Conservation (phyloP, 2,113 vertebrate genomes). For the Redunca redunca region DNA sequence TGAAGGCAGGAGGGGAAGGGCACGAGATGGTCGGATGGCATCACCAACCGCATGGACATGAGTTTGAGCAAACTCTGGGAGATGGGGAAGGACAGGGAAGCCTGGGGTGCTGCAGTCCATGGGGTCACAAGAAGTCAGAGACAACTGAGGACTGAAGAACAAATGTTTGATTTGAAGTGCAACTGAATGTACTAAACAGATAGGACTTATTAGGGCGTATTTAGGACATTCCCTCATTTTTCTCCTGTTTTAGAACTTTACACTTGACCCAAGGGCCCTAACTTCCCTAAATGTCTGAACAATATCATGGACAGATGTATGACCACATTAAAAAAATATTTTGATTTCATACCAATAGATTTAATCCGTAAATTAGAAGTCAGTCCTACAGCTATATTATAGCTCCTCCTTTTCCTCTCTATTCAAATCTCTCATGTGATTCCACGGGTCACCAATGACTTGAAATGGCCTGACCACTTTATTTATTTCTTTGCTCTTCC, state of each 20-base stretch:
- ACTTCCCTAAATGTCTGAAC: not conserved
- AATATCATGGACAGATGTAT: not conserved
- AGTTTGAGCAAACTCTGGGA: not conserved
- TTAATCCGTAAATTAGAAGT: not conserved
- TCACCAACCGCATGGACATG: not conserved
- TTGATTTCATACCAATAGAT: not conserved
- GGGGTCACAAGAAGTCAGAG: not conserved
- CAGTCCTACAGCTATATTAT: not conserved
- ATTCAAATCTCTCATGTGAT: not conserved
- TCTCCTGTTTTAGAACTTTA: not conserved
- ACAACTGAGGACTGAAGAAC: not conserved
- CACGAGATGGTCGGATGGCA: not conserved
- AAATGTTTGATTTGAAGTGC: not conserved
- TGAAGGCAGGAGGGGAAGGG: not conserved
- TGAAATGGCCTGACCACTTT: not conserved
- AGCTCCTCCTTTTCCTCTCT: not conserved
- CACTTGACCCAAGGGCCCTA: not conserved
- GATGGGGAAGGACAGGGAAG: not conserved
- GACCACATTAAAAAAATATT: not conserved
- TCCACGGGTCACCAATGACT: fast-evolving
- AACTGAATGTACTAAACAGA: not conserved
- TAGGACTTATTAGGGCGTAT: not conserved
- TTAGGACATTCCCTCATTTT: not conserved
- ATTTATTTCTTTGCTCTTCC: not conserved
- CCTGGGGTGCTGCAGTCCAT: not conserved